A percentile compares a stretch with the other conserved stretches of the same genome.
Conservation (phyloP, 64 coral and sea anemone species). For the Montipora capricornis region DNA sequence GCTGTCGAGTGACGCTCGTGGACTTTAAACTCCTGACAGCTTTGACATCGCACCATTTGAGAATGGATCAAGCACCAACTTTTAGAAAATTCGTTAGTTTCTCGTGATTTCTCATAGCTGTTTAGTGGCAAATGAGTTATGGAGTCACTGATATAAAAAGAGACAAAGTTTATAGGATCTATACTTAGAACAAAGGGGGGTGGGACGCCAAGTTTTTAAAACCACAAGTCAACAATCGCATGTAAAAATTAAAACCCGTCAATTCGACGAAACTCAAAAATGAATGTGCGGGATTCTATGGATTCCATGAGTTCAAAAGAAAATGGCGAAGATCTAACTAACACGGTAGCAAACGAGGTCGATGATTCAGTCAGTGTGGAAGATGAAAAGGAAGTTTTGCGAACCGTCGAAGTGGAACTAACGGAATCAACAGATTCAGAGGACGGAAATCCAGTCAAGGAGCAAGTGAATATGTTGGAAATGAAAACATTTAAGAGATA, state of each 20-base stretch:
- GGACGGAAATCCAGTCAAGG: neutral
- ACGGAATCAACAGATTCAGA: neutral
- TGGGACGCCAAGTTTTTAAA: too few relatives aligned
- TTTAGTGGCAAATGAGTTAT: too few relatives aligned
- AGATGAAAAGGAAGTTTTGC: neutral
- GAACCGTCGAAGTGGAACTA: conserved; percentile 1
- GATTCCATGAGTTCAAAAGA: neutral
- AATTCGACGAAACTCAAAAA: neutral
- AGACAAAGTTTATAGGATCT: too few relatives aligned
- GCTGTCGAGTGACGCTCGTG: too few relatives aligned
- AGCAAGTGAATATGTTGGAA: neutral
- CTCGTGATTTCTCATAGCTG: too few relatives aligned
- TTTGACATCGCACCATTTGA: too few relatives aligned
- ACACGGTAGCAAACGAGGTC: neutral
- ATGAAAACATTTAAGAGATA: conserved; percentile 18
- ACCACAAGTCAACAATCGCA: too few relatives aligned
- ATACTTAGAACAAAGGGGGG: too few relatives aligned
- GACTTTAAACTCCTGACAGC: too few relatives aligned
- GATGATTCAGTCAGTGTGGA: neutral
- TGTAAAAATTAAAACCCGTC: neutral
- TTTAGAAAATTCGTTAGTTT: too few relatives aligned
- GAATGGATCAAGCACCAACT: too few relatives aligned
- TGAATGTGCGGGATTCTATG: neutral
- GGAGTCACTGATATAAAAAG: too few relatives aligned
- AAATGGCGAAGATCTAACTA: neutral